Conservation (phyloP, 2,888 invertebrate genomes). For the Lamproptera curius region DNA sequence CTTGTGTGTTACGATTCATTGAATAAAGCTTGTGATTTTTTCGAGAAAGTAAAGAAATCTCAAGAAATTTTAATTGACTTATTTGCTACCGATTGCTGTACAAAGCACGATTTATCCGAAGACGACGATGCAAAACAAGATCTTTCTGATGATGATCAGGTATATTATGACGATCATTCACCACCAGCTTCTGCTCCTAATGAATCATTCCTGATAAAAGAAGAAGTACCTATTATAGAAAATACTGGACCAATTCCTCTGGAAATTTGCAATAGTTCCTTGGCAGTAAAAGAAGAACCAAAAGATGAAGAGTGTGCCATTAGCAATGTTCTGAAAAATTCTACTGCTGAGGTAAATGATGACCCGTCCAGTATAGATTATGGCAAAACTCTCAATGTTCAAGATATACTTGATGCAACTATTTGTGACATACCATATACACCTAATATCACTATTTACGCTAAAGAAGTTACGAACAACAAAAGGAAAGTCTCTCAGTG, state of each 20-base stretch:
- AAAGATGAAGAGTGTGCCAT: slow-evolving; percentile 36
- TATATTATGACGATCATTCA: slow-evolving; percentile 41
- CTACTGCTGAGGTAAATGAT: slow-evolving; percentile 4
- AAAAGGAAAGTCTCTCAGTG: slow-evolving; percentile 47
- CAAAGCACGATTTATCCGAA: slow-evolving; percentile 41
- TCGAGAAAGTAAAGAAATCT: slow-evolving; percentile 47
- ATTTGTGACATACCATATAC: slow-evolving; percentile 41
- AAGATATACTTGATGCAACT: slow-evolving; percentile 56
- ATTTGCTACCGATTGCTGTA: slow-evolving; percentile 32
- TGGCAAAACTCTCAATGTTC: slow-evolving; percentile 44
- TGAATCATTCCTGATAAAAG: slow-evolving; percentile 23
- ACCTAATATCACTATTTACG: slow-evolving; percentile 50
- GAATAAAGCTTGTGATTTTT: slow-evolving; percentile 56
- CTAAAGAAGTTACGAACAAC: slow-evolving; percentile 48
- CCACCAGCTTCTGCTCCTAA: slow-evolving; percentile 23
- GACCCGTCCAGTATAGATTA: slow-evolving; percentile 20
- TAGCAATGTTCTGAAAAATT: slow-evolving; percentile 3
- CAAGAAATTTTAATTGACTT: slow-evolving; percentile 44
- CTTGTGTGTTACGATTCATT: slow-evolving; percentile 56
- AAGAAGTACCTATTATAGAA: slow-evolving; percentile 19
- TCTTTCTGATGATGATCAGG: slow-evolving; percentile 47
- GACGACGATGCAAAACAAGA: slow-evolving; percentile 47
- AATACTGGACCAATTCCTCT: slow-evolving; percentile 6
- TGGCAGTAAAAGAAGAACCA: slow-evolving; percentile 50
- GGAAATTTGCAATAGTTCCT: slow-evolving; percentile 16